phyloP scores from a whole-genome alignment of 2,888 invertebrate genomes.

The Nipponacmea schrenckii region DNA sequence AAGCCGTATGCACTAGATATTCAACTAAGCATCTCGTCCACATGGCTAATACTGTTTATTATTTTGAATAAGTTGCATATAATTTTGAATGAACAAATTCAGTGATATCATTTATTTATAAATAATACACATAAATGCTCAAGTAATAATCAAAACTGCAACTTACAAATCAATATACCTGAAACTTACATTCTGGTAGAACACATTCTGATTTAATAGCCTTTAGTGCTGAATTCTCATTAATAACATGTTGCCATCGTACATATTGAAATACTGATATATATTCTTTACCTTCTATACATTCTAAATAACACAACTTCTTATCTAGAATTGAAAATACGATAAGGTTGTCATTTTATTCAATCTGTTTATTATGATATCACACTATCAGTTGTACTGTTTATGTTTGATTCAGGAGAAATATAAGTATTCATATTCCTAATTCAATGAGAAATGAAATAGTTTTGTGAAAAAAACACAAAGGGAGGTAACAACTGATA shows the following conservation, averaged over 20 bases:
- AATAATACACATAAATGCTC: too few species aligned
- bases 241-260: constrained; percentile 77
- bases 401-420: background rate
- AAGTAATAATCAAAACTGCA: too few species aligned
- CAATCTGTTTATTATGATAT: background rate
- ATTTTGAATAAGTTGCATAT: too few species aligned
- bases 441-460: background rate
- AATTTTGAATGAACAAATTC: too few species aligned
- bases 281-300: constrained; percentile 74
- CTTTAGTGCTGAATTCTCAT: constrained; percentile 78
- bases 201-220: constrained; percentile 77
- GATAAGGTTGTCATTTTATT: background rate
- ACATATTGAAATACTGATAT: constrained; percentile 75
- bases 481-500: background rate
- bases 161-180: background rate
- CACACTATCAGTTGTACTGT: too few species aligned
- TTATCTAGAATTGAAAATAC: constrained; percentile 29
- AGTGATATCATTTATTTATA: too few species aligned
- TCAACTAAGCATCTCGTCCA: too few species aligned
- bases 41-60: too few species aligned
- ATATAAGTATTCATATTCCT: background rate
- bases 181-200: constrained; percentile 72
- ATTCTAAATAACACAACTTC: constrained; percentile 71
- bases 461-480: too few species aligned
- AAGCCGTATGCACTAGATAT: too few species aligned